Percentiles rank a stretch among this genome's conserved stretches.
Conservation (phyloP, 2,113 vertebrate species). For the Holacanthus passer region DNA sequence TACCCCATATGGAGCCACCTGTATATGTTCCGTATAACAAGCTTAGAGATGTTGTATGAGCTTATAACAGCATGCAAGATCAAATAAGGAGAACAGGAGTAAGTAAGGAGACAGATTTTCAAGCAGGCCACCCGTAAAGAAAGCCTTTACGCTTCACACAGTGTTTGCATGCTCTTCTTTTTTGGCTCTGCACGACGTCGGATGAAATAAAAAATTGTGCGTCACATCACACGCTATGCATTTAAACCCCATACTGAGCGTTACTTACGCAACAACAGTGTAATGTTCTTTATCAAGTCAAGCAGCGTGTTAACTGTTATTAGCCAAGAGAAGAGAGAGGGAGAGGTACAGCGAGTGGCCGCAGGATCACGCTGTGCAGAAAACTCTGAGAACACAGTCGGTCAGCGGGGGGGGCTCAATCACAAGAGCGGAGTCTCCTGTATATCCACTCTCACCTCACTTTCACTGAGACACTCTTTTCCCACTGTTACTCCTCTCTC, state of each 20-base stretch:
- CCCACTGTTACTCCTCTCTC: background rate
- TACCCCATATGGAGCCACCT: slow-evolving; percentile 20
- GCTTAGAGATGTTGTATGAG: slow-evolving; percentile 35
- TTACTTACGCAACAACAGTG: slow-evolving; percentile 35
- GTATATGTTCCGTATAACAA: slow-evolving; percentile 38
- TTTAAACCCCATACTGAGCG: slow-evolving; percentile 25
- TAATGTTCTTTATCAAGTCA: slow-evolving; percentile 18
- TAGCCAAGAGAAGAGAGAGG: slow-evolving; percentile 1
- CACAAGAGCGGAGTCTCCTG: background rate
- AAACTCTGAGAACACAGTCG: slow-evolving; percentile 44
- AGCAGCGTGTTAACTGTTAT: slow-evolving; percentile 8
- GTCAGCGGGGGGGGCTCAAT: slow-evolving; percentile 45
- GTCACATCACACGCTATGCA: slow-evolving; percentile 12
- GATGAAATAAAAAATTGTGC: slow-evolving; percentile 22
- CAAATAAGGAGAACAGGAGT: slow-evolving; percentile 32
- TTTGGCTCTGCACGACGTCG: slow-evolving; percentile 5
- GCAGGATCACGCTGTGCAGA: slow-evolving; percentile 32
- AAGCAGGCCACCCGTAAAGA: slow-evolving; percentile 28
- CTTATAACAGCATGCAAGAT: slow-evolving; percentile 29
- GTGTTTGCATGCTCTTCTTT: background rate
- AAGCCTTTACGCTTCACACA: slow-evolving; percentile 19
- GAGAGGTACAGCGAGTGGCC: background rate
- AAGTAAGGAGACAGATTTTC: slow-evolving; percentile 22
- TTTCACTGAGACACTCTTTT: background rate
- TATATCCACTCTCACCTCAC: slow-evolving; percentile 29